phyloP scores from a whole-genome alignment of 2,113 vertebrate genomes.

The Amazona vittata region DNA sequence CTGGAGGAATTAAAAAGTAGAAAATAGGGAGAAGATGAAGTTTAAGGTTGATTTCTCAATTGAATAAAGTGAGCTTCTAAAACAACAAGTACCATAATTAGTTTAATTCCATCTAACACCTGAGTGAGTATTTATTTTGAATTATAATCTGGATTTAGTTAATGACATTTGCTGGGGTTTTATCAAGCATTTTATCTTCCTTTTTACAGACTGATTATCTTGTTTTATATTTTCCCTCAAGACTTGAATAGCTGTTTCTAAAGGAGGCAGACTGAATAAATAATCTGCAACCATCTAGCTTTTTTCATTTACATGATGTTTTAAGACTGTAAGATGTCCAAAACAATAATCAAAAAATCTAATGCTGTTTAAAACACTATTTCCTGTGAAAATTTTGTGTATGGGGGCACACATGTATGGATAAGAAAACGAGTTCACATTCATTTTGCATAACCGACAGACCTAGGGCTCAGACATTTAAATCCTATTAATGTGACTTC shows the following conservation, averaged over 20 bases:
- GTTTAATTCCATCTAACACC: neutral
- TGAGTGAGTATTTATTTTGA: neutral
- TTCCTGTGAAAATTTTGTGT: neutral
- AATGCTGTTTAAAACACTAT: neutral
- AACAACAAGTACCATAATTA: neutral
- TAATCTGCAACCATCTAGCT: neutral
- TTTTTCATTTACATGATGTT: neutral
- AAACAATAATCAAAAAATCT: neutral
- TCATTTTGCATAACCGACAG: neutral
- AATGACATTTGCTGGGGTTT: neutral
- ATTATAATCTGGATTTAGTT: neutral
- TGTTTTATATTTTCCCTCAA: neutral
- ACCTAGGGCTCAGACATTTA: neutral
- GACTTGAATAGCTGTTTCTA: neutral
- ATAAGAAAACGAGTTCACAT: neutral
- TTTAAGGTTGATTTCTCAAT: neutral
- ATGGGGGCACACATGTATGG: accelerated
- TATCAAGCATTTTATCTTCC: neutral
- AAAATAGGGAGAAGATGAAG: neutral
- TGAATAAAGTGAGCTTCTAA: neutral
- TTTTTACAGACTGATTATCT: neutral
- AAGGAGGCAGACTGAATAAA: neutral
- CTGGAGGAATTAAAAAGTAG: neutral
- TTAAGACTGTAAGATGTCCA: neutral
- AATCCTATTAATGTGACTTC: neutral